A percentile compares a stretch with the other conserved stretches of the same genome.
Conservation (phyloP, 1,140 invertebrate species). For the Triops cancriformis region DNA sequence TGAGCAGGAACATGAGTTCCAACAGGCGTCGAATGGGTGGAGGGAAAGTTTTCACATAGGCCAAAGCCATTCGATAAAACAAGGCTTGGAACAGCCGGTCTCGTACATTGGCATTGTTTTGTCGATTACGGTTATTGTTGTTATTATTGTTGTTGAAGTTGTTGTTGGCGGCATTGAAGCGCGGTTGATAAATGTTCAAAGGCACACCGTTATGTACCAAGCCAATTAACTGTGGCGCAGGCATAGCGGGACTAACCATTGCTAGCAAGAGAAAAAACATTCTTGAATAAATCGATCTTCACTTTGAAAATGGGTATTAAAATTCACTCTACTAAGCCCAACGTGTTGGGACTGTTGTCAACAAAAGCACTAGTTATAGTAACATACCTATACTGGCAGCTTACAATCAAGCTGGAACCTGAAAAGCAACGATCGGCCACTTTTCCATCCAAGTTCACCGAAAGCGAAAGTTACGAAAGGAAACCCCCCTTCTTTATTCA, state of each 20-base stretch:
- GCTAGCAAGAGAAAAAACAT: not conserved
- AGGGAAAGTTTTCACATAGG: conserved; percentile 82
- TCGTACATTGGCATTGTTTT: conserved; percentile 48
- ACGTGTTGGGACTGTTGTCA: too few relatives aligned
- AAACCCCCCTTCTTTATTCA: too few relatives aligned
- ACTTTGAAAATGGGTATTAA: not conserved
- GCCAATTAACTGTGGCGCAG: not conserved
- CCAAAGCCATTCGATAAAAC: conserved; percentile 81
- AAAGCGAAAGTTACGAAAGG: too few relatives aligned
- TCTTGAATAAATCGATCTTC: not conserved
- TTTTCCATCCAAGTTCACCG: too few relatives aligned
- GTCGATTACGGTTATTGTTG: conserved; percentile 16
- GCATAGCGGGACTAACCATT: not conserved
- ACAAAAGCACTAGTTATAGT: too few relatives aligned
- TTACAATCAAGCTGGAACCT: too few relatives aligned
- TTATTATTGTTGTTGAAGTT: conserved; percentile 22
- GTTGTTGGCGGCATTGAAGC: conserved; percentile 17
- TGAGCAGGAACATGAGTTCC: conserved; percentile 82
- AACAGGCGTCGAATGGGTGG: conserved; percentile 73
- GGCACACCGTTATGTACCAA: not conserved
- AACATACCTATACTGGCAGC: too few relatives aligned
- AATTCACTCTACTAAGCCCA: not conserved
- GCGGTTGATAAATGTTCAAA: not conserved
- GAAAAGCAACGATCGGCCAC: too few relatives aligned
- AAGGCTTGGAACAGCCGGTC: conserved; percentile 92